phyloP scores from a whole-genome alignment of 2,888 invertebrate genomes.

The Drosophila maculinotata region DNA sequence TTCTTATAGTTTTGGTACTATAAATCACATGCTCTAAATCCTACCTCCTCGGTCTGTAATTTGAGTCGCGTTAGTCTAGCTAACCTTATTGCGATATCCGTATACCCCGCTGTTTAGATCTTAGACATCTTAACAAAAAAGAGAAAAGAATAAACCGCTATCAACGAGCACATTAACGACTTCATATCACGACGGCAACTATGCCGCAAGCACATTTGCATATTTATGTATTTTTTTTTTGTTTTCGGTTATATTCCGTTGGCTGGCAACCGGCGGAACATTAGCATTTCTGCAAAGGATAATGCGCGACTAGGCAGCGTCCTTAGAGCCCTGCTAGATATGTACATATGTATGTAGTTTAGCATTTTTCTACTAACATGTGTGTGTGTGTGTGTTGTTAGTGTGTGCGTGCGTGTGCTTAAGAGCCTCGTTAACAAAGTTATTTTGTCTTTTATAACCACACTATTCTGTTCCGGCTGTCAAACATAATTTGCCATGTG shows the following conservation, averaged over 20 bases:
- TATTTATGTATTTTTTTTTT: slow-evolving; percentile 63
- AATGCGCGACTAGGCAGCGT: slow-evolving; percentile 50
- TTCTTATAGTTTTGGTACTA: no score
- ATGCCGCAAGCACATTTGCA: slow-evolving; percentile 72
- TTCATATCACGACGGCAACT: slow-evolving; percentile 72
- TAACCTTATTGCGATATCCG: neutral
- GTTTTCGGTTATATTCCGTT: slow-evolving; percentile 59
- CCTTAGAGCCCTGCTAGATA: slow-evolving; percentile 3
- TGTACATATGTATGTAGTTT: slow-evolving; percentile 53
- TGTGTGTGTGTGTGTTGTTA: neutral
- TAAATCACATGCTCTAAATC: no score
- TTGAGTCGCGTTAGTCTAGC: neutral
- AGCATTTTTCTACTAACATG: slow-evolving; percentile 61
- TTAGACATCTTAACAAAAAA: slow-evolving; percentile 17
- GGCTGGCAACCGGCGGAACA: slow-evolving; percentile 48
- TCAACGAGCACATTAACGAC: slow-evolving; percentile 70
- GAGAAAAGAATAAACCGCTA: slow-evolving; percentile 40
- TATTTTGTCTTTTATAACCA: slow-evolving; percentile 78
- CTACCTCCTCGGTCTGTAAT: no score
- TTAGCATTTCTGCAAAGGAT: slow-evolving; percentile 73
- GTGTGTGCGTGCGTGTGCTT: slow-evolving; percentile 61
- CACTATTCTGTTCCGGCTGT: slow-evolving; percentile 63
- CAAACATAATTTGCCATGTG: slow-evolving; percentile 77
- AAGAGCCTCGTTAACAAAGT: slow-evolving; percentile 80
- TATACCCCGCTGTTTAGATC: slow-evolving; percentile 16